Percentiles rank a stretch among this genome's conserved stretches.
phyloP scores from a whole-genome alignment of 2,888 invertebrate species.

The Quadriops clusia region DNA sequence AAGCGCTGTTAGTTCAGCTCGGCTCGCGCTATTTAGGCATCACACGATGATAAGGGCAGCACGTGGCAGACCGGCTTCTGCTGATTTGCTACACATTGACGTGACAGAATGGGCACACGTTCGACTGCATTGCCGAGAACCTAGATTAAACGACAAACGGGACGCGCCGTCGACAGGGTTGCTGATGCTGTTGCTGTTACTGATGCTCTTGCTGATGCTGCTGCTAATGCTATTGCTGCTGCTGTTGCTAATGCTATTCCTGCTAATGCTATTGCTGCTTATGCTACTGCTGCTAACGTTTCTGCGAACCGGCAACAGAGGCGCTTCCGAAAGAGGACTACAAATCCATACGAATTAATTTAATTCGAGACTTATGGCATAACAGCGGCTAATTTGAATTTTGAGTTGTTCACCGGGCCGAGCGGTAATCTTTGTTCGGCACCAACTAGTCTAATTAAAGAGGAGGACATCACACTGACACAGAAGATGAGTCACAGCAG shows the following conservation, averaged over 20 bases:
- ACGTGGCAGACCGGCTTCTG: constrained; percentile 23
- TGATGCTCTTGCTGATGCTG: constrained; percentile 3
- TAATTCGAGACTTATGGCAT: constrained; percentile 11
- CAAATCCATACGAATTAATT: constrained; percentile 12
- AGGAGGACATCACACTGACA: too few species aligned
- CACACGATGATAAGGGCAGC: constrained; percentile 24
- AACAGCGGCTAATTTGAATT: constrained; percentile 11
- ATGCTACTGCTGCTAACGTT: too few species aligned
- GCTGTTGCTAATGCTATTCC: too few species aligned
- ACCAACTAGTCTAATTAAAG: constrained; percentile 20
- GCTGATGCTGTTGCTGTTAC: background rate
- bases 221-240: too few species aligned
- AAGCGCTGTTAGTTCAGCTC: too few species aligned
- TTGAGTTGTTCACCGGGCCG: constrained; percentile 3
- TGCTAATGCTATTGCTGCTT: too few species aligned
- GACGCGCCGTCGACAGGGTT: constrained; percentile 7
- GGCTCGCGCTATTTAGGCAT: too few species aligned
- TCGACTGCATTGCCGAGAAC: constrained; percentile 10
- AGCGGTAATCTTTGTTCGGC: constrained; percentile 15
- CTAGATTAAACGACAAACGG: constrained; percentile 7
- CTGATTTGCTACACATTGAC: constrained; percentile 30
- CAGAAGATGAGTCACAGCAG: too few species aligned
- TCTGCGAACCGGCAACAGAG: too few species aligned
- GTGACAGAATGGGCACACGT: constrained; percentile 28
- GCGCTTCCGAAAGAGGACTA: too few species aligned